These are phyloP conservation scores for Rousettus leschenaultii DNA, from an alignment of 2,113 vertebrate species.

Conservation along the genomic window DNA sequence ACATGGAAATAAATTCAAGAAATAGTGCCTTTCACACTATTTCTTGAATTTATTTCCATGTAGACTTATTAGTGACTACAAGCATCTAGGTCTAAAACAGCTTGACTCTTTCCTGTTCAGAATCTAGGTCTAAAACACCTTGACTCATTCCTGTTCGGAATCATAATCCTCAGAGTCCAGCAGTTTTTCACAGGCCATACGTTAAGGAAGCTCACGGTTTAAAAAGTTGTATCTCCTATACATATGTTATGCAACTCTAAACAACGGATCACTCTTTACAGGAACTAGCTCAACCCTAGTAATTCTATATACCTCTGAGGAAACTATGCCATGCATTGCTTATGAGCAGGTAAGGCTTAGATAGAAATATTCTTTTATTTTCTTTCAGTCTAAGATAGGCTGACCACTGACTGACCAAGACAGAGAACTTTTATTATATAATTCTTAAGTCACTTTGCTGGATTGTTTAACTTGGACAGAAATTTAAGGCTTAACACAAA, in stretches of 20 bases:
- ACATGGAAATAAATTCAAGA: background rate
- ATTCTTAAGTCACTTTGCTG: background rate
- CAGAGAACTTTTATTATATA: conserved; percentile 39
- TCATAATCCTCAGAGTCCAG: background rate
- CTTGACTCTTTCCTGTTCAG: too few species aligned
- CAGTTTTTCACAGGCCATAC: background rate
- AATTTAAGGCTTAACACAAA: conserved; percentile 18
- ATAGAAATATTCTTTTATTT: background rate
- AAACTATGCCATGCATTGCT: background rate
- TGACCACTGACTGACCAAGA: conserved; percentile 41
- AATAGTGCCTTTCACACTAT: too few species aligned
- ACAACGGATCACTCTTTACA: background rate
- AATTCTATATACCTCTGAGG: background rate
- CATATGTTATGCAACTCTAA: background rate
- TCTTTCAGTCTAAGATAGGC: background rate
- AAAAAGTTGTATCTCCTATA: background rate
- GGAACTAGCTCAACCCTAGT: background rate
- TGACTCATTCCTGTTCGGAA: background rate
- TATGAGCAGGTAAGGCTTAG: background rate
- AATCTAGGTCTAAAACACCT: background rate
- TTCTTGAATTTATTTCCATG: too few species aligned
- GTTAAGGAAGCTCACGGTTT: background rate
- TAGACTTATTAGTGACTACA: too few species aligned
- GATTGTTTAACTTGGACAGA: conserved; percentile 36
- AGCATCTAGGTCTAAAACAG: too few species aligned